phyloP scores from a whole-genome alignment of 1,140 invertebrate species.

The Sitophilus oryzae region DNA sequence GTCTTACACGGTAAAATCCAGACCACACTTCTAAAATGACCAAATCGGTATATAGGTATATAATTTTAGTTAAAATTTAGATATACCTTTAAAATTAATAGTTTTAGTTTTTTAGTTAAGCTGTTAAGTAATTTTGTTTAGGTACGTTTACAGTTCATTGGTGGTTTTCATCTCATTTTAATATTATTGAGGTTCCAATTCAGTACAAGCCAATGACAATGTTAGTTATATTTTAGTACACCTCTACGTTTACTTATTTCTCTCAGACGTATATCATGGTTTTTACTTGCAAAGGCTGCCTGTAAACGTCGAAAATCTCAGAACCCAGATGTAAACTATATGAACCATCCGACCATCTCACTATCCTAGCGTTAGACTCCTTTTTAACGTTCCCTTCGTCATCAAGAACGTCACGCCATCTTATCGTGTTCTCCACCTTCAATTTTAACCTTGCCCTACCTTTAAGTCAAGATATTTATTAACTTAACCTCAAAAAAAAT shows the following conservation, averaged over 20 bases:
- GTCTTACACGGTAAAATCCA: too few species aligned
- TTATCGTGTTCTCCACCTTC: constrained; percentile 96
- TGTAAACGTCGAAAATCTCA: constrained; percentile 97
- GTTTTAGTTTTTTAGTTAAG: too few species aligned
- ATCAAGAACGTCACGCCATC: constrained; percentile 86
- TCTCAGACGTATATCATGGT: neutral
- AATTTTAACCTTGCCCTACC: constrained; percentile 61
- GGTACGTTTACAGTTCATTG: too few species aligned
- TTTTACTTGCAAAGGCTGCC: constrained; percentile 74
- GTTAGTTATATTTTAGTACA: too few species aligned
- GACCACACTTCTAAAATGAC: too few species aligned
- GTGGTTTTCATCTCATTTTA: too few species aligned
- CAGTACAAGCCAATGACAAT: too few species aligned
- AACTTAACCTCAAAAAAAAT: constrained; percentile 34
- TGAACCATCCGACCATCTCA: constrained; percentile 96
- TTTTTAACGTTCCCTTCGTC: constrained; percentile 76
- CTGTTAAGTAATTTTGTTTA: too few species aligned
- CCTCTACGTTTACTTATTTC: neutral
- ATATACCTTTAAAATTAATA: too few species aligned
- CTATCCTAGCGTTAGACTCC: constrained; percentile 93
- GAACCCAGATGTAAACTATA: constrained; percentile 95
- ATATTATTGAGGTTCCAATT: too few species aligned
- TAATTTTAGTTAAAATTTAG: too few species aligned
- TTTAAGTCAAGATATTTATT: constrained; percentile 2
- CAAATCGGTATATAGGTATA: too few species aligned